Base-by-base conservation (phyloP, 2,888 invertebrate species). In the Notodonta ziczac region DNA sequence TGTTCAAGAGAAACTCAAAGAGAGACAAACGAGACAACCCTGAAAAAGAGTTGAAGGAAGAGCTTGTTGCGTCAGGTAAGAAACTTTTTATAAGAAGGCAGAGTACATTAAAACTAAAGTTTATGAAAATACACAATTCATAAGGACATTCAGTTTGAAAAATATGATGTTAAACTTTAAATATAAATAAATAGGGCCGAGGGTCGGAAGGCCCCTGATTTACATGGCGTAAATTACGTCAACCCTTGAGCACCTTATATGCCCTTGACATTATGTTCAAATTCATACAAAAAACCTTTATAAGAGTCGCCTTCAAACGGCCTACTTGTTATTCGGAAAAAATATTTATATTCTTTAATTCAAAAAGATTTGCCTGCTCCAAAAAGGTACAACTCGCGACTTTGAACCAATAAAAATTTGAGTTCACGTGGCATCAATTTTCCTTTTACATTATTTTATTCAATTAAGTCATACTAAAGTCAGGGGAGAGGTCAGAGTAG, bases 1-100 rank as follows among this genome's bases (percentile, higher is more conserved):
- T 95, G 39, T 95, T 89, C 73, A 95, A 94, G 75, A 88, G 95
- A 67, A 82, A 91, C 67, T 87, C 90, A 1, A 93, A 90, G 73
- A 84, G 94, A 5, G 93, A 92, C 58, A 94, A 94, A 68, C 81
- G 94, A 70, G 94, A 94, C 60, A 94, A 94, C 60, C 93, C 93
- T 0, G 93, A 94, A 62, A 93, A 91, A 63, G 91, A 92, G 67
- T 66, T 93, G 24, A 72, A 63, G 3, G 80, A 83, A 57, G 87
- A 89, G 71, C 67, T 67, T n/a, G 68, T 63, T 65, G 24, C 16
- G 8, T 58, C 82, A 77, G 85, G 91, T 90, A 76, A 65, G 61
- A 60, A 12, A 35, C 48, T 48, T 48, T 13, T 48, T 4, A 4
- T 42, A 9, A 42, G 12, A 4, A 42, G 10, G 10, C 42, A 42